Evolutionary conservation across 1,140 invertebrate genomes (phyloP), one percentile per base, ranked within the genome.

Genomic region (Papilio polytes): DNA sequence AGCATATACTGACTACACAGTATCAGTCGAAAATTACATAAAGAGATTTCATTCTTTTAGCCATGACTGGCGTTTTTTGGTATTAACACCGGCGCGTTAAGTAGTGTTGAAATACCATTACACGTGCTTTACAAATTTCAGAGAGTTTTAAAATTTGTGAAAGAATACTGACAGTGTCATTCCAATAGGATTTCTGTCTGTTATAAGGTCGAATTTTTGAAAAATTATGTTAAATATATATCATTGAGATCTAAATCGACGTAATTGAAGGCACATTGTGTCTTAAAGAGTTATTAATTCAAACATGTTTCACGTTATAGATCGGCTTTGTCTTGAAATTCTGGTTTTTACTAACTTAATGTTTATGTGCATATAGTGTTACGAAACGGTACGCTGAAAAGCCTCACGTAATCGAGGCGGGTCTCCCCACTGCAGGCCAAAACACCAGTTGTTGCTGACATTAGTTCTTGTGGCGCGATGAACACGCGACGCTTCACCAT

Each of bases 401-500:
- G 46, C n/a, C 44, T 48, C 31, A 94, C 88, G 89, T 91, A 92
- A 93, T 80, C 81, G 51, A 77, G 82, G 84, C 82, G 84, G 51
- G 79, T 81, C 85, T 85, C 91, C 91, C 91, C 91, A 92, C 92
- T 92, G 89, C 83, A 74, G 74, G 78, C 80, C 59, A 80, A 76
- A 83, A 83, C 84, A 87, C 86, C 87, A 85, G 82, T 85, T 86
- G 90, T 78, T 84, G 80, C 72, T 81, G 84, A 81, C 89, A 90
- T 88, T 90, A 89, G 88, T 86, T 83, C 81, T 86, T 78, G 83
- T 82, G 48, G 82, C 89, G 89, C 89, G 85, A 94, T 94, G 91
- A 89, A 86, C 85, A 95, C 95, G 74, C 96, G 96, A 86, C 96
- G 97, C 8, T 98, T 97, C 86, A 89, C 94, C 10, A 96, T 96